These are phyloP conservation scores for Odontothrips loti DNA, from an alignment of 2,888 invertebrate genomes.

Conservation along the genomic window DNA sequence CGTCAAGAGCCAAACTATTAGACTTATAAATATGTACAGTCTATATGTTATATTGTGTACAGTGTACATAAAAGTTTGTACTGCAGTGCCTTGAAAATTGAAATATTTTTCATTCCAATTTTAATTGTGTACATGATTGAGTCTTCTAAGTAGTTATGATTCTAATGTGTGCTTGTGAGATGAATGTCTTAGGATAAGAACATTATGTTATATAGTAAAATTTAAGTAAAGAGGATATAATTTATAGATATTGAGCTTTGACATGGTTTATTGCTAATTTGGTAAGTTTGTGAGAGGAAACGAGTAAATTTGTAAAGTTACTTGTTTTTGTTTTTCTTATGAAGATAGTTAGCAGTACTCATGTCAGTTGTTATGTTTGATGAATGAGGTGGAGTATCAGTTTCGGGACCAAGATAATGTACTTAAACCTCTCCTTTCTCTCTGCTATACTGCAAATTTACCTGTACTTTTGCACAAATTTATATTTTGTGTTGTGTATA, in stretches of 20 bases:
- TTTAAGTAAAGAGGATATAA: background rate
- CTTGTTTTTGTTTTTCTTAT: background rate
- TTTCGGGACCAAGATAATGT: background rate
- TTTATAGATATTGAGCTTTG: background rate
- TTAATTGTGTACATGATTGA: background rate
- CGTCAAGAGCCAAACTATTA: slow-evolving; percentile 11
- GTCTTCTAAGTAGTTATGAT: background rate
- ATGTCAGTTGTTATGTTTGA: background rate
- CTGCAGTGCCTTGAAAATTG: slow-evolving; percentile 21
- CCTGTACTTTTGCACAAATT: background rate
- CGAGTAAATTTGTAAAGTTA: background rate
- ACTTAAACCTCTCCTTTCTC: background rate
- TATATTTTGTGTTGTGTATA: background rate
- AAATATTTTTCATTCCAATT: slow-evolving; percentile 21
- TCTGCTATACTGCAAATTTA: background rate
- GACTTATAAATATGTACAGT: background rate
- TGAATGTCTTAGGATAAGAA: background rate
- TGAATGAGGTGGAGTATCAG: background rate
- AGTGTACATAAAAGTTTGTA: slow-evolving; percentile 8
- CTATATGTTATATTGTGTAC: background rate
- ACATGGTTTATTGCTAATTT: background rate
- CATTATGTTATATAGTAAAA: background rate
- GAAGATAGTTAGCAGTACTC: background rate
- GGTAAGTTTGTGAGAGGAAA: background rate
- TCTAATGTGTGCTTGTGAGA: background rate